phyloP scores from a whole-genome alignment of 2,113 vertebrate species.

The Ophthalmolycus amberensis region DNA sequence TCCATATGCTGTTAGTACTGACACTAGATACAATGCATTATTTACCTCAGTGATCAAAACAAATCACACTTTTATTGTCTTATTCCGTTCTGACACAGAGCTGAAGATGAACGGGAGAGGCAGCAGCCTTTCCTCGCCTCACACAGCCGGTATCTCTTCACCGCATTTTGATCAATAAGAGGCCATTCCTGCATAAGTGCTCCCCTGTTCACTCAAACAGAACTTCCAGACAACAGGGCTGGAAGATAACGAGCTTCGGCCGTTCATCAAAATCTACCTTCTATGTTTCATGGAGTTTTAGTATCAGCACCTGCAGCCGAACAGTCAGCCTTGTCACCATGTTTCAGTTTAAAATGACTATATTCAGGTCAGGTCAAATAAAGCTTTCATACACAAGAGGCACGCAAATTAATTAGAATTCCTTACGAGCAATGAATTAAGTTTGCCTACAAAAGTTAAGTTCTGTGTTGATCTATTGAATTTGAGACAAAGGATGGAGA shows the following conservation, averaged over 20 bases:
- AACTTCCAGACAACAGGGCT: background rate
- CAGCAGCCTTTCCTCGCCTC: background rate
- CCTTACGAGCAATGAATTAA: too few relatives aligned
- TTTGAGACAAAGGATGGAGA: background rate
- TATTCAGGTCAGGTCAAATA: background rate
- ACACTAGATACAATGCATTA: background rate
- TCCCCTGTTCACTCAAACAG: background rate
- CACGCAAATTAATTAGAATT: too few relatives aligned
- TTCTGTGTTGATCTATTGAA: background rate
- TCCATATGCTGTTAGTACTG: background rate
- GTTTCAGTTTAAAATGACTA: background rate
- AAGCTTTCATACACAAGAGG: background rate
- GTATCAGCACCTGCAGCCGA: background rate
- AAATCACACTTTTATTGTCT: too few relatives aligned
- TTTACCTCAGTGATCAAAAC: background rate
- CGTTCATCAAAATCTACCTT: too few relatives aligned
- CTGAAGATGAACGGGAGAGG: background rate
- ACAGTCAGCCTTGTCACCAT: background rate
- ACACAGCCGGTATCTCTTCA: background rate
- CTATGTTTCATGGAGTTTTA: background rate
- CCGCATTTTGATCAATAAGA: background rate
- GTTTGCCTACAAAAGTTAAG: too few relatives aligned
- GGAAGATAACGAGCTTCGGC: background rate
- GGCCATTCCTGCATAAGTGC: conserved; percentile 6
- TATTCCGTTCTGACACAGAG: background rate